Evolutionary conservation across 2,888 invertebrate species (phyloP).

Genomic region (Aphelenchoides bicaudatus): DNA sequence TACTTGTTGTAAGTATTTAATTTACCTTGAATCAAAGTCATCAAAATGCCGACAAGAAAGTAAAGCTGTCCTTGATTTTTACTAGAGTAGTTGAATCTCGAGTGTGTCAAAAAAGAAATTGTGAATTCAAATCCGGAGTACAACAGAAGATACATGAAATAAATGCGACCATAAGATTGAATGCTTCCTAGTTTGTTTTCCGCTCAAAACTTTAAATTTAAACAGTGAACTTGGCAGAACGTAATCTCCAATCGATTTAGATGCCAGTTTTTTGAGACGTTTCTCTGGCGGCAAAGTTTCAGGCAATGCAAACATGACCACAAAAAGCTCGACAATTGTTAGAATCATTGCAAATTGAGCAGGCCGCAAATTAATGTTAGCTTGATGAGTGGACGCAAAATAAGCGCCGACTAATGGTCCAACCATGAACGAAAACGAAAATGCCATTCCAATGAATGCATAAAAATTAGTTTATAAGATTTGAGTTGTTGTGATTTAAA

Average conservation of each 20-base stretch:
- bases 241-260: conserved; percentile 17
- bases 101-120: conserved; percentile 88
- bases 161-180: conserved; percentile 61
- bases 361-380: conserved; percentile 71
- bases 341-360: conserved; percentile 71
- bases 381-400: conserved; percentile 64
- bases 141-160: conserved; percentile 83
- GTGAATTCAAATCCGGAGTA: conserved; percentile 97
- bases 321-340: conserved; percentile 74
- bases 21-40: conserved; percentile 76
- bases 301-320: conserved; percentile 72
- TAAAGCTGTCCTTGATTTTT: conserved; percentile 99
- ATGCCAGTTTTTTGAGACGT: conserved; percentile 1
- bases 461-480: no score
- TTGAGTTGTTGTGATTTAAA: conserved; percentile 5
- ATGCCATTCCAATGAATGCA: conserved; percentile 94
- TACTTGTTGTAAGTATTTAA: not conserved
- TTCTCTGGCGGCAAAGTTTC: conserved; percentile 68
- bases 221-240: conserved; percentile 32
- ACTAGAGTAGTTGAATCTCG: conserved; percentile 72
- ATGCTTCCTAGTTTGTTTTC: not conserved
- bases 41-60: conserved; percentile 82
- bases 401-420: conserved; percentile 90
- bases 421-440: conserved; percentile 92
- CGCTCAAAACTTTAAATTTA: conserved; percentile 25